phyloP scores from a whole-genome alignment of 92 coral and sea anemone species.

The Porites rus region DNA sequence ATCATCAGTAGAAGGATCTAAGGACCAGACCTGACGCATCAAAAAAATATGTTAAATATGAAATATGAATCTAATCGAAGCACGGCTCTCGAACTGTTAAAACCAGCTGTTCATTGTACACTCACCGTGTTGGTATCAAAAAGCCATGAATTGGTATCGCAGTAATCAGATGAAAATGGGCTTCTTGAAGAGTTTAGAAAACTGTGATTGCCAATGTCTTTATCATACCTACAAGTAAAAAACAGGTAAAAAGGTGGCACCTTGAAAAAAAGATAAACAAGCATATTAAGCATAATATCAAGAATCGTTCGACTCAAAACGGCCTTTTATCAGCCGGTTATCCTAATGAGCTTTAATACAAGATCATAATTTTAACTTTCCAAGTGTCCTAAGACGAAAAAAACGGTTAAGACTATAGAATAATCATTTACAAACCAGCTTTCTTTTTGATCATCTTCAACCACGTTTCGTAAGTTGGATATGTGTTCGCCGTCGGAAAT shows the following conservation, averaged over 20 bases:
- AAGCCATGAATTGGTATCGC: slow-evolving; percentile 84
- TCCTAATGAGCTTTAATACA: too few species aligned
- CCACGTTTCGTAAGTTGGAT: slow-evolving; percentile 58
- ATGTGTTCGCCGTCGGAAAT: slow-evolving; percentile 72
- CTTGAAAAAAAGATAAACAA: too few species aligned
- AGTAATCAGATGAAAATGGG: slow-evolving; percentile 79
- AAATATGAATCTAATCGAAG: too few species aligned
- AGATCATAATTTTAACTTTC: too few species aligned
- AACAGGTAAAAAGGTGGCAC: background rate
- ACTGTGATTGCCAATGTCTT: slow-evolving; percentile 39
- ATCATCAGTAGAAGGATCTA: slow-evolving; percentile 87
- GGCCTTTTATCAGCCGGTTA: too few species aligned
- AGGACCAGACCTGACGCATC: slow-evolving; percentile 77
- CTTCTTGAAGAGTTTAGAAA: slow-evolving; percentile 47
- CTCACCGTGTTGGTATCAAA: slow-evolving; percentile 80
- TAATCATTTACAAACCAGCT: slow-evolving; percentile 38
- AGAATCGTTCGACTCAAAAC: too few species aligned
- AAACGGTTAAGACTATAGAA: background rate
- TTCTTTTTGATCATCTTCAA: slow-evolving; percentile 44
- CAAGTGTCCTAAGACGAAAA: background rate
- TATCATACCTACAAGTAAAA: slow-evolving; percentile 35
- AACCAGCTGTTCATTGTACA: background rate
- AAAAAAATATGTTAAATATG: background rate
- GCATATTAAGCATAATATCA: too few species aligned
- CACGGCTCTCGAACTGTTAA: background rate